These are phyloP conservation scores for Philopotamus ludificatus DNA, from an alignment of 1,140 invertebrate species.

Conservation along the genomic window DNA sequence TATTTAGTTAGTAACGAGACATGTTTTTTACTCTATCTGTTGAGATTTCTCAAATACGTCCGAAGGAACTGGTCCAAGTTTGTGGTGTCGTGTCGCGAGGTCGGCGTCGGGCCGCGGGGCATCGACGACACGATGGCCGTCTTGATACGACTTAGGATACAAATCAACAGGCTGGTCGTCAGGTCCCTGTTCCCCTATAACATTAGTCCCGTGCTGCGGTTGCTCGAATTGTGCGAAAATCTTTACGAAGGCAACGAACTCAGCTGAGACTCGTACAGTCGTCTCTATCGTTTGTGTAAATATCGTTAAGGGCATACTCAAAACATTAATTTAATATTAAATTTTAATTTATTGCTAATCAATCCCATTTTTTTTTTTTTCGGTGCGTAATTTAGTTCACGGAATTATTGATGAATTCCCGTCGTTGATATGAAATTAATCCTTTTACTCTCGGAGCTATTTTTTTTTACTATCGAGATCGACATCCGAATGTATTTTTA, in stretches of 20 bases:
- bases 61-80: constrained; percentile 82
- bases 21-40: constrained; percentile 83
- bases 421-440: too few species aligned
- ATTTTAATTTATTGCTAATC: too few species aligned
- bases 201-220: constrained; percentile 80
- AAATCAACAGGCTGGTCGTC: constrained; percentile 79
- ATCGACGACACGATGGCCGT: constrained; percentile 82
- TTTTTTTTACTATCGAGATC: too few species aligned
- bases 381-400: too few species aligned
- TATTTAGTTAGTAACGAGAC: constrained; percentile 89
- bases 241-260: constrained; percentile 80
- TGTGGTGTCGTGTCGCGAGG: constrained; percentile 67
- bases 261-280: too few species aligned
- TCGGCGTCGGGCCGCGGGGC: constrained; percentile 59
- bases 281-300: too few species aligned
- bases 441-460: too few species aligned
- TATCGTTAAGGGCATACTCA: not conserved
- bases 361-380: too few species aligned
- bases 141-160: constrained; percentile 73
- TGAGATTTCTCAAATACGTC: constrained; percentile 83
- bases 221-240: constrained; percentile 82
- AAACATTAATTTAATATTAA: not conserved
- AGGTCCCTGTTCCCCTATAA: constrained; percentile 86
- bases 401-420: too few species aligned
- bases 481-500: too few species aligned